phyloP scores from a whole-genome alignment of 2,888 invertebrate species.

The Drosophila heteroneura region DNA sequence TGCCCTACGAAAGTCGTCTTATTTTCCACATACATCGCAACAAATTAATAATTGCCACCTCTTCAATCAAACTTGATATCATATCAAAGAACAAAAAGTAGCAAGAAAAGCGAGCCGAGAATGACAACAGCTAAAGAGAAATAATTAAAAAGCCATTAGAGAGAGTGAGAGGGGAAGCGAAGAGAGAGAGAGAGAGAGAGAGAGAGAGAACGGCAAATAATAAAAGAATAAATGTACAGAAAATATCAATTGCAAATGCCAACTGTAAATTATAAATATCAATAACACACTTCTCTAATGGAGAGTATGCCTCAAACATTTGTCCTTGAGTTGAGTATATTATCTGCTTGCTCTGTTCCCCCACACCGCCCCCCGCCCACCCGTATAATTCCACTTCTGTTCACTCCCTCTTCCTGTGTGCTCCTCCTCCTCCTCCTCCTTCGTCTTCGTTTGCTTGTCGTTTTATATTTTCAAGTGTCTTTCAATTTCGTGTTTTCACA shows the following conservation, averaged over 20 bases:
- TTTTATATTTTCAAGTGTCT: slow-evolving; percentile 43
- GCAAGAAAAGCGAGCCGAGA: neutral
- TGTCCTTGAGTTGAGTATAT: neutral
- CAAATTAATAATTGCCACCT: neutral
- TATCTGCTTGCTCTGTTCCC: neutral
- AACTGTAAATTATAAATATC: slow-evolving; percentile 2
- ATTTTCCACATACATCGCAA: neutral
- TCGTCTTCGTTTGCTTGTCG: neutral
- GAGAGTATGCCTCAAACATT: neutral
- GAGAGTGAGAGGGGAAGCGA: neutral
- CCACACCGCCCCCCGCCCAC: neutral
- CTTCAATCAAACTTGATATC: slow-evolving; percentile 1
- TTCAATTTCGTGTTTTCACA: slow-evolving; percentile 50
- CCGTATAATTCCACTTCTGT: neutral
- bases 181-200: neutral
- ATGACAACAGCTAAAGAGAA: slow-evolving; percentile 30
- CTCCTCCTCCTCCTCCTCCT: neutral
- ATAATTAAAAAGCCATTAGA: slow-evolving; percentile 63
- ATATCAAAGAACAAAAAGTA: neutral
- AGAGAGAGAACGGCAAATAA: neutral
- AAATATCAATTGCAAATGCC: neutral
- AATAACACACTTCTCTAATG: neutral
- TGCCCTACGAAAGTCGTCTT: neutral
- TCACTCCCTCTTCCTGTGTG: neutral
- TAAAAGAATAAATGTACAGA: neutral